These are phyloP conservation scores for Ovibos moschatus DNA, from an alignment of 2,113 vertebrate species.

Conservation along the genomic window DNA sequence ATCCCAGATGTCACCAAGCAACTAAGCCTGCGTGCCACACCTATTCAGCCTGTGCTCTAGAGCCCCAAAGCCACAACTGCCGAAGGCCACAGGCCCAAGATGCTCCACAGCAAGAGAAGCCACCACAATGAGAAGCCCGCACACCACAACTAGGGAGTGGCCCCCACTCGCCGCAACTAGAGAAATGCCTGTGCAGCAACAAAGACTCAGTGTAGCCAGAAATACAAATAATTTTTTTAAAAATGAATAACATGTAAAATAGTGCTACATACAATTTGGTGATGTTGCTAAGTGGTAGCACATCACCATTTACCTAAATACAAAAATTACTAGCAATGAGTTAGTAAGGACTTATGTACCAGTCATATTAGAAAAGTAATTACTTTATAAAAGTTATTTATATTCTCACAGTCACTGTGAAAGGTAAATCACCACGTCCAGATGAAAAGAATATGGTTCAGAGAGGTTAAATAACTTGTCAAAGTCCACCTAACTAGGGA, in stretches of 20 bases:
- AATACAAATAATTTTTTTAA: not conserved
- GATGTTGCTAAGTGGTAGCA: not conserved
- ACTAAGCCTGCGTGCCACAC: not conserved
- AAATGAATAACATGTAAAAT: not conserved
- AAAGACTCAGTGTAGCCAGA: not conserved
- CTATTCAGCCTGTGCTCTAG: not conserved
- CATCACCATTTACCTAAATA: not conserved
- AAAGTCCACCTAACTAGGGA: not conserved
- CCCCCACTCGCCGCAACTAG: not conserved
- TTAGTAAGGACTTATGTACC: not conserved
- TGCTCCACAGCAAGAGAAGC: not conserved
- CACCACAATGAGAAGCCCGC: not conserved
- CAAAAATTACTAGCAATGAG: not conserved
- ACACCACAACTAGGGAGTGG: not conserved
- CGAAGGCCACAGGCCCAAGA: not conserved
- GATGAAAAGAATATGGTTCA: not conserved
- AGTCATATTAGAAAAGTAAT: not conserved
- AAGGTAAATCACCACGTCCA: not conserved
- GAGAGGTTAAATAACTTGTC: not conserved
- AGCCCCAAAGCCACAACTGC: not conserved
- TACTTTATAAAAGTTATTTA: not conserved
- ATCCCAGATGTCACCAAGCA: not conserved
- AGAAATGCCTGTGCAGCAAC: fast-evolving
- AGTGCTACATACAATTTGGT: not conserved
- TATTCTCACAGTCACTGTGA: not conserved